Evolutionary conservation across 1,140 invertebrate genomes (phyloP), one percentile per base, ranked within the genome.

Genomic region (Heliconius himera): DNA sequence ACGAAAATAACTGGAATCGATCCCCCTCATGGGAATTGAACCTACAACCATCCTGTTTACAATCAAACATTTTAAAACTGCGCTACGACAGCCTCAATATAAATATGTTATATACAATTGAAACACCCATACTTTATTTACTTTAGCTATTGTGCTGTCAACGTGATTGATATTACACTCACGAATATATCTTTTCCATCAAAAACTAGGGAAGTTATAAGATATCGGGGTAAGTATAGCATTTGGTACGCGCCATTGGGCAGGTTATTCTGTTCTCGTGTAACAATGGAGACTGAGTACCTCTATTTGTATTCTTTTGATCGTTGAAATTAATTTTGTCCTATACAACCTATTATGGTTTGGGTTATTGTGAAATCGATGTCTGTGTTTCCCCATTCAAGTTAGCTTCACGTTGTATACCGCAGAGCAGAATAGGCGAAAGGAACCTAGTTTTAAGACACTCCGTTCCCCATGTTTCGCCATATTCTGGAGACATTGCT

Each of bases 91-190:
- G 3, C 13, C 41, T 46, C 13, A 1, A 46, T 4, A 46, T 46
- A 16, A 46, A 46, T 0, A 60, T 9, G 9, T 22, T 66, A 66
- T 8, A 9, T 66, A 66, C 26, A 66, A 13, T 66, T 66, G 60
- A 66, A 66, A 66, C 9, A 46, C 0, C 41, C 41, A 18, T 66
- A 66, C 26, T 66, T 66, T 66, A 66, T 66, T 66, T 66, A 66
- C 60, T 9, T 66, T 66, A 66, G 33, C 83, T 78, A 84, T 87
- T 87, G 84, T 83, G 80, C 82, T 84, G 85, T 88, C 87, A 80
- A 77, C 73, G 76, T 89, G 88, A 89, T 79, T 81, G 82, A 89
- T 89, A 82, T 82, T 82, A 84, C 85, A 85, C 79, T 74, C 29
- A 41, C 38, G 73, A 77, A 81, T 79, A 72, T 78, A 82, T 79